phyloP scores from a whole-genome alignment of 2,797 vertebrate genomes.

The Fistularia tabacaria region DNA sequence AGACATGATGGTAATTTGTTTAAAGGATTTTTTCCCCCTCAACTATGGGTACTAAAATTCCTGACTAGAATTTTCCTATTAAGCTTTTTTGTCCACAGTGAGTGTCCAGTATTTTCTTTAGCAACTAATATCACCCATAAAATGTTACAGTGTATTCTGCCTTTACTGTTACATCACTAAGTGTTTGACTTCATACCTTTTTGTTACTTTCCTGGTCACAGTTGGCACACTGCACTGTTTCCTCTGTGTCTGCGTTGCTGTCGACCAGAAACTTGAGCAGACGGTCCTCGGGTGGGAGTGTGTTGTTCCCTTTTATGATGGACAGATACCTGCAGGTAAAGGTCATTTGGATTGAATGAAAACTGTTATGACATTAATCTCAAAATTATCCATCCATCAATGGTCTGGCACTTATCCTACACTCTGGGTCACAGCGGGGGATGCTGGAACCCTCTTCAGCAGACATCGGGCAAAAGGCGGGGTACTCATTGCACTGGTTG shows the following conservation, averaged over 20 bases:
- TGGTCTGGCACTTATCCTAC: no score
- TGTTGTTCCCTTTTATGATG: conserved; percentile 51
- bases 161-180: background rate
- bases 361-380: background rate
- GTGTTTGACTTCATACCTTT: conserved; percentile 40
- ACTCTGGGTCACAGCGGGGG: no score
- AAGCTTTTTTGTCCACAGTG: no score
- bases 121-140: background rate
- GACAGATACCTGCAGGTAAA: conserved; percentile 50
- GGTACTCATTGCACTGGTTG: no score
- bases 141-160: background rate
- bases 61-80: no score
- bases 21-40: no score
- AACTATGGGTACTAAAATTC: no score
- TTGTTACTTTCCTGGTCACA: conserved; percentile 63
- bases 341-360: background rate
- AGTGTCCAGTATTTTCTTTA: no score
- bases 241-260: conserved; percentile 65
- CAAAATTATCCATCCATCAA: no score
- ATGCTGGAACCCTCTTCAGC: no score
- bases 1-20: no score
- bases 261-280: conserved; percentile 86
- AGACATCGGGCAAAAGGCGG: no score
- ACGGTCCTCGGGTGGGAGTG: conserved; percentile 76
- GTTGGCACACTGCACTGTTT: conserved; percentile 65